Evolutionary conservation across 2,797 vertebrate species (phyloP).

Genomic region (Myoxocephalus aenaeus): DNA sequence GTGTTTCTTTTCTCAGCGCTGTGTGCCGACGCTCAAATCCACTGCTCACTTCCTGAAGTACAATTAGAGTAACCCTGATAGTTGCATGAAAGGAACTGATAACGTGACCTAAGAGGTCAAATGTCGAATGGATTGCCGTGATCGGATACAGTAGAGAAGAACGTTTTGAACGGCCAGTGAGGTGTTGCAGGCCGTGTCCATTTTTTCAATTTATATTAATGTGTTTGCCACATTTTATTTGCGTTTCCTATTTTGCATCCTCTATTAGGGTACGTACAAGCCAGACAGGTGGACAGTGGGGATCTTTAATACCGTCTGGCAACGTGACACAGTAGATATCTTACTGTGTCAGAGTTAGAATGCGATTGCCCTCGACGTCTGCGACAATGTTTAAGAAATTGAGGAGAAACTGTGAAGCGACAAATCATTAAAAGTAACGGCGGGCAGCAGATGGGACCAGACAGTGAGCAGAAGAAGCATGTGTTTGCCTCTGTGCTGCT

Average conservation of each 20-base stretch:
- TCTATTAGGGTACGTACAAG: not conserved
- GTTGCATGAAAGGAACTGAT: not conserved
- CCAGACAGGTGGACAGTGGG: not conserved
- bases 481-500: constrained; percentile 24
- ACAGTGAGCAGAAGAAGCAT: not conserved
- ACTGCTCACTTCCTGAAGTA: not conserved
- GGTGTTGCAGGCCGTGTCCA: not conserved
- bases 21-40: not conserved
- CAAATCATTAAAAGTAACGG: not conserved
- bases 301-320: not conserved
- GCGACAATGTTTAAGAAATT: not conserved
- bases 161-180: not conserved
- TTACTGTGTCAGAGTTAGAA: not conserved
- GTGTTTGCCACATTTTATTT: not conserved
- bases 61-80: not conserved
- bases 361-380: not conserved
- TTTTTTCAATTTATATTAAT: not conserved
- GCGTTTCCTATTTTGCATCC: not conserved
- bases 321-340: not conserved
- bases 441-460: not conserved
- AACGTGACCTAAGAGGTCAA: not conserved
- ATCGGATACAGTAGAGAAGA: not conserved
- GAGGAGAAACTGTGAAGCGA: not conserved
- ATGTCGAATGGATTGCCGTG: not conserved
- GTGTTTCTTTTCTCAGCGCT: not conserved